A percentile compares a stretch with the other conserved stretches of the same genome.
Evolutionary conservation across 2,797 vertebrate species (phyloP).

Genomic region (Lagorchestes hirsutus): DNA sequence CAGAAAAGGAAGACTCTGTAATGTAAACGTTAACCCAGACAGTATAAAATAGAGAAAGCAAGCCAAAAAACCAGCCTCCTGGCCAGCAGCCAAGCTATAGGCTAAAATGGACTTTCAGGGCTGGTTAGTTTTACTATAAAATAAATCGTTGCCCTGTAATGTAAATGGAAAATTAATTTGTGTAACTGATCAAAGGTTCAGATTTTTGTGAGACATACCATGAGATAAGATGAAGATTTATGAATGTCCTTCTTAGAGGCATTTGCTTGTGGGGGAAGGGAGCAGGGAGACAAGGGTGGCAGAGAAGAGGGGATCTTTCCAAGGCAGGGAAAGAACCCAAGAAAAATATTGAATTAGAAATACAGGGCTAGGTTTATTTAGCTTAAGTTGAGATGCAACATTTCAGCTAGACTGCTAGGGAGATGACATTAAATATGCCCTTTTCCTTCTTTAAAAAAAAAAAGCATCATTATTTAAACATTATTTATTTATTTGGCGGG

Average conservation of each 20-base stretch:
- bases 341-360: slow-evolving; percentile 75
- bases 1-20: slow-evolving; percentile 56
- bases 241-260: slow-evolving; percentile 70
- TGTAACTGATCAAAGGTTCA: slow-evolving; percentile 78
- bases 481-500: slow-evolving; percentile 62
- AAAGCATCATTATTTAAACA: not conserved
- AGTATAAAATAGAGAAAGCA: slow-evolving; percentile 39
- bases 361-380: slow-evolving; percentile 67
- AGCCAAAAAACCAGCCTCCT: slow-evolving; percentile 70
- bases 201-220: slow-evolving; percentile 76
- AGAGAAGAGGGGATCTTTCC: slow-evolving; percentile 53
- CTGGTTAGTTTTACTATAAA: slow-evolving; percentile 79
- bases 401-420: slow-evolving; percentile 77
- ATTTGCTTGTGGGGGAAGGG: slow-evolving; percentile 68
- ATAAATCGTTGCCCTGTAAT: slow-evolving; percentile 77
- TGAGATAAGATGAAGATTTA: slow-evolving; percentile 83
- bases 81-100: slow-evolving; percentile 72
- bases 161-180: slow-evolving; percentile 85
- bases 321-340: slow-evolving; percentile 68
- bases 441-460: slow-evolving; percentile 70
- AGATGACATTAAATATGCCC: slow-evolving; percentile 74
- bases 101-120: slow-evolving; percentile 67
- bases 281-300: not conserved
- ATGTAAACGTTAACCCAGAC: slow-evolving; percentile 40
- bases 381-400: slow-evolving; percentile 56